Evolutionary conservation across 2,797 vertebrate genomes (phyloP).

Genomic region (Leptatherina wallacei): DNA sequence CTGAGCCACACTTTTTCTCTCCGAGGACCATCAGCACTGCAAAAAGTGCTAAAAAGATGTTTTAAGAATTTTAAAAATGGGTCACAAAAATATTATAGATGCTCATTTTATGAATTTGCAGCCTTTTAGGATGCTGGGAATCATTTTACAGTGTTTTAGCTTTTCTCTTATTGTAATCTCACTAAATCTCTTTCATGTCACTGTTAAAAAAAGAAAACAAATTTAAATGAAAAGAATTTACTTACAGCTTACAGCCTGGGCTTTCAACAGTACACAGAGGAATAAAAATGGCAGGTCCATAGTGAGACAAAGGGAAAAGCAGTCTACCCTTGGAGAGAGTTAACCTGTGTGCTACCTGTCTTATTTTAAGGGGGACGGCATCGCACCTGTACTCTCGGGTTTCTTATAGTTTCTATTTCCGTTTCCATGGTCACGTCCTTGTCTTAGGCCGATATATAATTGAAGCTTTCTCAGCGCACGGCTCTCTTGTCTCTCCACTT

Average conservation of each 20-base stretch:
- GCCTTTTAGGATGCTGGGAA: background rate
- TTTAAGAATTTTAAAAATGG: background rate
- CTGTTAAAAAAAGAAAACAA: background rate
- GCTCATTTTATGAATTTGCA: slow-evolving; percentile 5
- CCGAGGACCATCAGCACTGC: slow-evolving; percentile 22
- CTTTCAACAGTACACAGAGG: slow-evolving; percentile 68
- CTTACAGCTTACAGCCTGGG: slow-evolving; percentile 78
- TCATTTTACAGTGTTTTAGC: background rate
- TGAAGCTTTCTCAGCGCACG: slow-evolving; percentile 53
- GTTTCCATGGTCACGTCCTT: slow-evolving; percentile 83
- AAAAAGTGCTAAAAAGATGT: slow-evolving; percentile 2
- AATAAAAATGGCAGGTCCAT: slow-evolving; percentile 75
- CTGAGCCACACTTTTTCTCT: slow-evolving; percentile 21
- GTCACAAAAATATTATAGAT: background rate
- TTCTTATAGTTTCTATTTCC: slow-evolving; percentile 84
- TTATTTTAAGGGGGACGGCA: slow-evolving; percentile 64
- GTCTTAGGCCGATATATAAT: slow-evolving; percentile 77
- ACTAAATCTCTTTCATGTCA: background rate
- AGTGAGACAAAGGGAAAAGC: slow-evolving; percentile 44
- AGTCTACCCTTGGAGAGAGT: slow-evolving; percentile 46
- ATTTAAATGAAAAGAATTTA: slow-evolving; percentile 43
- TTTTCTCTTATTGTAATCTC: background rate
- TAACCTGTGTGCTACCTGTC: slow-evolving; percentile 60
- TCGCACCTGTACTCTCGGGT: slow-evolving; percentile 80
- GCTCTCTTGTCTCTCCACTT: slow-evolving; percentile 45